Conservation (phyloP, 1,140 invertebrate genomes). For the Monomorium pharaonis region DNA sequence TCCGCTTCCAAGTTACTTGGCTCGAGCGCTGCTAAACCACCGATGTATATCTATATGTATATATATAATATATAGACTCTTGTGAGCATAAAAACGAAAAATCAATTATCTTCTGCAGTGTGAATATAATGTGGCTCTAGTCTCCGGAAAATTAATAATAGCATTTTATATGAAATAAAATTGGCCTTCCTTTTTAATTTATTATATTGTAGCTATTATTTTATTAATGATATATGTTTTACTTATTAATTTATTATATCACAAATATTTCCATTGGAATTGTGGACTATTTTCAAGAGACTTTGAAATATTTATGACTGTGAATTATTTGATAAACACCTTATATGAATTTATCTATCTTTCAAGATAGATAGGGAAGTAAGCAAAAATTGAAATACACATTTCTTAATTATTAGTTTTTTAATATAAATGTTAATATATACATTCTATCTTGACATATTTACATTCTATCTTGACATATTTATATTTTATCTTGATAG, state of each 20-base stretch:
- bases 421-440: neutral
- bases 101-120: constrained; percentile 2
- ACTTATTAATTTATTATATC: neutral
- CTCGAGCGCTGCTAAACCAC: neutral
- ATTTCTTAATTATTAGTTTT: neutral
- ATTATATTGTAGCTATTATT: neutral
- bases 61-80: constrained; percentile 29
- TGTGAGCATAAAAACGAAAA: constrained; percentile 17
- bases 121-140: neutral
- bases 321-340: too few species aligned
- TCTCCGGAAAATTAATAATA: neutral
- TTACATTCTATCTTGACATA: neutral
- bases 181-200: neutral
- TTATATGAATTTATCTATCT: neutral
- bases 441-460: neutral
- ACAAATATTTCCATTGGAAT: neutral
- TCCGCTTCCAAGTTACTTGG: neutral
- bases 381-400: neutral
- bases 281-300: too few species aligned
- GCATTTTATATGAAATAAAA: neutral
- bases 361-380: neutral
- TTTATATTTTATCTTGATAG: neutral
- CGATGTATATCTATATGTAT: neutral
- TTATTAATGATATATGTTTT: neutral
- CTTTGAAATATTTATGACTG: too few species aligned